Percentiles rank a stretch among this genome's conserved stretches.
Evolutionary conservation across 2,888 invertebrate species (phyloP).

Genomic region (Stratiomys singularior): DNA sequence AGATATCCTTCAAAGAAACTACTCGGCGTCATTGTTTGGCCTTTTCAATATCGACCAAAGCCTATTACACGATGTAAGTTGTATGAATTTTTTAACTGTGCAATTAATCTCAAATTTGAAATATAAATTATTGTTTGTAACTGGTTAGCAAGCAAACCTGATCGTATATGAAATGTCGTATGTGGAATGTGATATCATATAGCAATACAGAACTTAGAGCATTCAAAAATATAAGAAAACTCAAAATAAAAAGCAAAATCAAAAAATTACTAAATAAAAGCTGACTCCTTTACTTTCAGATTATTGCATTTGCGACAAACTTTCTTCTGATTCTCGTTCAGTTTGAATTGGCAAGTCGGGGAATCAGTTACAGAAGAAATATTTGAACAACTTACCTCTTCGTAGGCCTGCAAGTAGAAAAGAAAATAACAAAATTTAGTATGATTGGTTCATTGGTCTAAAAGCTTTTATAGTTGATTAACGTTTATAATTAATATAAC

Average conservation of each 20-base stretch:
- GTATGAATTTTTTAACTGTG: no score
- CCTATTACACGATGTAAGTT: slow-evolving; percentile 19
- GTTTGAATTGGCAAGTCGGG: slow-evolving; percentile 59
- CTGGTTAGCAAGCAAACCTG: no score
- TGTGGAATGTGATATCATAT: no score
- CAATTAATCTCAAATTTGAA: slow-evolving; percentile 6
- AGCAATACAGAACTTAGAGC: no score
- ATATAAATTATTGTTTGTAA: no score
- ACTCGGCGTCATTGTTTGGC: background rate
- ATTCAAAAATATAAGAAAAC: no score
- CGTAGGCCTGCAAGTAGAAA: slow-evolving; percentile 12
- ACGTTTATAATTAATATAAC: no score
- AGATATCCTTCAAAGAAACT: slow-evolving; percentile 18
- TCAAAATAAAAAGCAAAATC: no score
- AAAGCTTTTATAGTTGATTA: no score
- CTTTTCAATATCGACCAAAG: slow-evolving; percentile 9
- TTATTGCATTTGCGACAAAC: slow-evolving; percentile 59
- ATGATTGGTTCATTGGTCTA: no score
- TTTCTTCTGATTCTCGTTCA: slow-evolving; percentile 62
- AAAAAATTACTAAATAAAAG: no score
- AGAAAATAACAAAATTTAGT: background rate
- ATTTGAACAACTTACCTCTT: slow-evolving; percentile 15
- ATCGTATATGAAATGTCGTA: no score
- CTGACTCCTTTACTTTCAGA: slow-evolving; percentile 52
- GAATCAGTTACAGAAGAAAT: background rate